These are phyloP conservation scores for Hydrolagus colliei DNA, from an alignment of 2,797 vertebrate genomes.

Conservation along the genomic window DNA sequence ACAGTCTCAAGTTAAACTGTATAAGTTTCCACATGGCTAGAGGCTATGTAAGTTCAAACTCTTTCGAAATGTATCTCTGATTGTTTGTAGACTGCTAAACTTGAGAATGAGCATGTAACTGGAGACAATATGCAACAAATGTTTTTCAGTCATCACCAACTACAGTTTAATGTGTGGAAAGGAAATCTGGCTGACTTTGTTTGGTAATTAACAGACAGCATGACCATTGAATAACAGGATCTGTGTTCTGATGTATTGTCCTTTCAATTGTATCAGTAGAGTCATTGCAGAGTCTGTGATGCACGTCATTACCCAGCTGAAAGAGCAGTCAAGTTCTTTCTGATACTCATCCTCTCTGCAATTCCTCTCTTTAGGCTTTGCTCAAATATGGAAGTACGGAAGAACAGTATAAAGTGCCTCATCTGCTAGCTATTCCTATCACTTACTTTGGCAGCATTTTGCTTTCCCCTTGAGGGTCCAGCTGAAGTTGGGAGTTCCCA, in stretches of 20 bases:
- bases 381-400: constrained; percentile 1
- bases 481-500: not conserved
- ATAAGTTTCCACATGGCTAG: not conserved
- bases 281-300: too few species aligned
- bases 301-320: not conserved
- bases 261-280: too few species aligned
- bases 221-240: not conserved
- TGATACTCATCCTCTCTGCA: not conserved
- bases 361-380: not conserved
- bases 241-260: too few species aligned
- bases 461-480: not conserved
- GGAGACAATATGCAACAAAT: constrained; percentile 4
- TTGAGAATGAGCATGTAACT: not conserved
- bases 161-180: not conserved
- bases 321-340: not conserved
- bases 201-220: constrained; percentile 10
- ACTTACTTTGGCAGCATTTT: not conserved
- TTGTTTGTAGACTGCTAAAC: constrained; percentile 27
- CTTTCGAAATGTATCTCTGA: constrained; percentile 19
- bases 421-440: not conserved
- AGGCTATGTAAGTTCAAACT: not conserved
- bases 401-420: not conserved
- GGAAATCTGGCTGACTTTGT: constrained; percentile 12
- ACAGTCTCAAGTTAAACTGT: not conserved
- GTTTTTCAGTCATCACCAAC: not conserved